Evolutionary conservation across 2,888 invertebrate genomes (phyloP).

Genomic region (Thymelicus lineola): DNA sequence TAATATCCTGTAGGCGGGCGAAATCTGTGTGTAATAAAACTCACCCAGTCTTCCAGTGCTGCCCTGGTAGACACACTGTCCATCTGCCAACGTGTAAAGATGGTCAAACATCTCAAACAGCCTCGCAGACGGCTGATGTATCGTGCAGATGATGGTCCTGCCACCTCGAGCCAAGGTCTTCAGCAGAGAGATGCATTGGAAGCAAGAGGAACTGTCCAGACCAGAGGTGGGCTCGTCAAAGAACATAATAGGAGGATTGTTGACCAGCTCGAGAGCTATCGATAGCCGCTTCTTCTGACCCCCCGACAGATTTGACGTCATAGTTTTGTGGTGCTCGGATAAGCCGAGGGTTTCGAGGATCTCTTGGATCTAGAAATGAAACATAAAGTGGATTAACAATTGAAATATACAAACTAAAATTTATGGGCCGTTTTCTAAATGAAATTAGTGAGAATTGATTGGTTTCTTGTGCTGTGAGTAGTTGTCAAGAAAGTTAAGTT

Average conservation of each 20-base stretch:
- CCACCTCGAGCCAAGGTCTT: slow-evolving; percentile 96
- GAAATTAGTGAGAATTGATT: too few relatives aligned
- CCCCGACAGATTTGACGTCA: slow-evolving; percentile 96
- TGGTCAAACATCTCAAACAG: slow-evolving; percentile 98
- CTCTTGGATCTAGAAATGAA: slow-evolving; percentile 91
- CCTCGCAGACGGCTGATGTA: slow-evolving; percentile 98
- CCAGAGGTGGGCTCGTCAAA: slow-evolving; percentile 99
- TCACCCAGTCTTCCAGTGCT: slow-evolving; percentile 93
- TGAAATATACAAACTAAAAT: too few relatives aligned
- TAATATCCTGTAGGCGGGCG: too few relatives aligned
- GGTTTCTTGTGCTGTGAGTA: too few relatives aligned
- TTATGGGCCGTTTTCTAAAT: too few relatives aligned
- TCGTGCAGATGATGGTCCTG: slow-evolving; percentile 97
- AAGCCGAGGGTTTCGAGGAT: slow-evolving; percentile 95
- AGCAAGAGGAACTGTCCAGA: slow-evolving; percentile 97
- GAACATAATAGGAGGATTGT: slow-evolving; percentile 99
- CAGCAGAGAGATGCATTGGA: slow-evolving; percentile 95
- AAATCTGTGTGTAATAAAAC: slow-evolving; percentile 18
- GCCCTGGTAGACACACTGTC: slow-evolving; percentile 97
- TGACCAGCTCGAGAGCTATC: slow-evolving; percentile 96
- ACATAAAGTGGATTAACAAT: slow-evolving; percentile 9
- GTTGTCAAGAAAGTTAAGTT: too few relatives aligned
- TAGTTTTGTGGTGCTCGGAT: slow-evolving; percentile 93
- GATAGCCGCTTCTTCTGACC: slow-evolving; percentile 98
- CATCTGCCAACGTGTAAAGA: slow-evolving; percentile 96